Evolutionary conservation across 30 jellyfish, hydroid and myxozoan genomes (phyloP), one percentile per base, ranked within the genome.

Genomic region (Morbakka virulenta): DNA sequence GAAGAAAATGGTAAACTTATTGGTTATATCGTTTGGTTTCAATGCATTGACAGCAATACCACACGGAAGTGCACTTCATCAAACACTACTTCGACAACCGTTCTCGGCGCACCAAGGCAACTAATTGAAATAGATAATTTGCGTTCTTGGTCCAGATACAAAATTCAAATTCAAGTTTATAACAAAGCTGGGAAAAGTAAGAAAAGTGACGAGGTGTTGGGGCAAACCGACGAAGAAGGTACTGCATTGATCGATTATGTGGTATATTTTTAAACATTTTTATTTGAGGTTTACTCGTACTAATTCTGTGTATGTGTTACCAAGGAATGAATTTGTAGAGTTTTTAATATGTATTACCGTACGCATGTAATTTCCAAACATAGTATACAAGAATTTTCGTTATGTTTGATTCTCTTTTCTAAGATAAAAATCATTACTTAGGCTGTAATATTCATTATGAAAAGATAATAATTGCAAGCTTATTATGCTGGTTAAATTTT

Each of bases 111-210:
- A 25, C 52, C 64, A n/a, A 69, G 11, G 1, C 21, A 0, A 0
- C 28, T 50, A 14, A 57, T 69, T 9, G 0, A 32, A 23, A 2
- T 76, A 21, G 30, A 76, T 11, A 74, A 73, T 23, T 53, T 81
- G 27, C 20, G 20, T 4, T 51, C 93, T 30, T 81, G 93, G 93
- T 68, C 86, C 14, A 51, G 35, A 49, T 81, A 81, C 57, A 77
- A 81, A 48, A 30, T 81, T 23, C 67, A 0, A 28, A 62, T 71
- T 0, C 36, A 57, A 32, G 93, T 50, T n/a, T 81, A 9, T 61
- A 81, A 81, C 81, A 24, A 35, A 26, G 80, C 83, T 23, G 86
- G 93, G 24, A 71, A 29, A 0, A 81, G 85, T 32, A 81, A 81
- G 2, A 62, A 2, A 4, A 61, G 61, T 29, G 32, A 20, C 24